phyloP scores from a whole-genome alignment of 1,140 invertebrate genomes.

The Atta texana region DNA sequence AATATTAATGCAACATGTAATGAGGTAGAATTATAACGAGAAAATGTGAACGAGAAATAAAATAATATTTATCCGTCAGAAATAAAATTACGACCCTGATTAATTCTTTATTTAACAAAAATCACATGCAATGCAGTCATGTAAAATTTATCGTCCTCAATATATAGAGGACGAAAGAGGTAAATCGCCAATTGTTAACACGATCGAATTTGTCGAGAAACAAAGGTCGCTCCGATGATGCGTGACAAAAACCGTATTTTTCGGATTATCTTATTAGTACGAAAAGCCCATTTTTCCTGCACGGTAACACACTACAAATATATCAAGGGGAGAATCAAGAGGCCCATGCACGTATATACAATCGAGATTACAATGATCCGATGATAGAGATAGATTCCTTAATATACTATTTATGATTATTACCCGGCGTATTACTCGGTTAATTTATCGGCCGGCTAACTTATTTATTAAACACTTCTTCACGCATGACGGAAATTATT shows the following conservation, averaged over 20 bases:
- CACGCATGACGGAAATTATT: conserved; percentile 38
- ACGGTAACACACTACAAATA: conserved; percentile 36
- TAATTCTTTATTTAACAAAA: conserved; percentile 1
- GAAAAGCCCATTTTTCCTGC: neutral
- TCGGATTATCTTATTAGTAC: conserved; percentile 48
- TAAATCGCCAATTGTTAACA: conserved; percentile 18
- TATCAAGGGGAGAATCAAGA: conserved; percentile 61
- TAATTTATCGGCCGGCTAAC: conserved; percentile 19
- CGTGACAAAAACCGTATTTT: conserved; percentile 46
- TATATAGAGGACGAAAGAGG: neutral
- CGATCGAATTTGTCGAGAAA: neutral
- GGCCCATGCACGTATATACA: conserved; percentile 44
- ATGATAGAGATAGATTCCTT: conserved; percentile 46
- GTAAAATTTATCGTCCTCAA: neutral
- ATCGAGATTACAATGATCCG: conserved; percentile 40
- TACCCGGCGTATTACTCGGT: conserved; percentile 56
- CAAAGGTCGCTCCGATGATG: conserved; percentile 2
- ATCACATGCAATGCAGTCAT: neutral
- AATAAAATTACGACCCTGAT: neutral
- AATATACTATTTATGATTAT: conserved; percentile 70
- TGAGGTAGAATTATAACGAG: neutral
- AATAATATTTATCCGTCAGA: neutral
- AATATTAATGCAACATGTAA: neutral
- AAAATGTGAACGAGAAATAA: neutral
- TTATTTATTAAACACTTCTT: conserved; percentile 60